phyloP scores from a whole-genome alignment of 1,140 invertebrate species.

The Eurytemora carolleeae region DNA sequence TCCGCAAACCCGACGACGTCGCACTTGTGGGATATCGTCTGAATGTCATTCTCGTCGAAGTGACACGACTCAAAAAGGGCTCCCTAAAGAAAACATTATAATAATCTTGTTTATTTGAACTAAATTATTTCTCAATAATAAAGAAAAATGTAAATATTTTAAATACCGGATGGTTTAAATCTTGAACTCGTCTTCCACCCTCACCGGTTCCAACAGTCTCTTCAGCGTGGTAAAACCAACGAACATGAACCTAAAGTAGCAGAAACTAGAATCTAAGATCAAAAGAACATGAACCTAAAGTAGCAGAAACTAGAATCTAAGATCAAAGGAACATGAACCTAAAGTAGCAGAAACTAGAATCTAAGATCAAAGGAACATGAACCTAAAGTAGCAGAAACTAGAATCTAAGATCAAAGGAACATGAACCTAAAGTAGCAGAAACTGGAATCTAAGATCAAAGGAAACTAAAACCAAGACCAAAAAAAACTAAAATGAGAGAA shows the following conservation, averaged over 20 bases:
- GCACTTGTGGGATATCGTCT: constrained; percentile 87
- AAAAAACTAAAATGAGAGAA: too few species aligned
- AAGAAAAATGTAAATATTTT: constrained; percentile 14
- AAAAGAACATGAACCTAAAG: too few species aligned
- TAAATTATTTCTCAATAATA: constrained; percentile 5
- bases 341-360: too few species aligned
- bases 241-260: constrained; percentile 60
- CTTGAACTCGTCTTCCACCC: constrained; percentile 30
- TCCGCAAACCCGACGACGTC: constrained; percentile 58
- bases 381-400: too few species aligned
- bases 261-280: too few species aligned
- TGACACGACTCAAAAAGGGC: constrained; percentile 79
- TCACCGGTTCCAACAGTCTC: constrained; percentile 42
- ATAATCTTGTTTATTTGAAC: neutral
- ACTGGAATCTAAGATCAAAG: too few species aligned
- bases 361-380: too few species aligned
- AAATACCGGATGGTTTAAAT: constrained; percentile 47
- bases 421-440: too few species aligned
- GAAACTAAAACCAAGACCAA: too few species aligned
- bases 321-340: too few species aligned
- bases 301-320: too few species aligned
- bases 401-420: too few species aligned
- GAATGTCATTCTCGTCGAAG: constrained; percentile 84
- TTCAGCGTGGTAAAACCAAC: constrained; percentile 92
- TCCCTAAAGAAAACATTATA: constrained; percentile 39